phyloP scores from a whole-genome alignment of 2,888 invertebrate species.

The Eumacrocentrus americanus region DNA sequence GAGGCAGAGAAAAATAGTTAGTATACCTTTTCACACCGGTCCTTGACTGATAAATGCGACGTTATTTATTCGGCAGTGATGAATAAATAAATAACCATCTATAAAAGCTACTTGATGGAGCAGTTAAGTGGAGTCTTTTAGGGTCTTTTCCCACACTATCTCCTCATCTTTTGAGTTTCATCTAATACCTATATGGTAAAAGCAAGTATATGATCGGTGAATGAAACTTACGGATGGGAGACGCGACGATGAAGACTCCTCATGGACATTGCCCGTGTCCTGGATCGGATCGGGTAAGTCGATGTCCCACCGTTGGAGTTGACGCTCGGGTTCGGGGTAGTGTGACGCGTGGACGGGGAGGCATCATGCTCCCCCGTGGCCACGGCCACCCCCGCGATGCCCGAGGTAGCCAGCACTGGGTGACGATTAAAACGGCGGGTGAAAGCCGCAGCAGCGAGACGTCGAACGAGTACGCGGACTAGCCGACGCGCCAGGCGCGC shows the following conservation, averaged over 20 bases:
- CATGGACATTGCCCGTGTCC: slow-evolving; percentile 56
- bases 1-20: too few relatives aligned
- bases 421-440: slow-evolving; percentile 66
- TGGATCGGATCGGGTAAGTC: slow-evolving; percentile 43
- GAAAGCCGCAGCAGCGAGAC: slow-evolving; percentile 64
- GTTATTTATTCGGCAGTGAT: too few relatives aligned
- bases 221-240: slow-evolving; percentile 57
- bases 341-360: slow-evolving; percentile 45
- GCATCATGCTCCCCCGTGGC: slow-evolving; percentile 45
- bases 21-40: too few relatives aligned
- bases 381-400: slow-evolving; percentile 43
- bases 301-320: slow-evolving; percentile 34
- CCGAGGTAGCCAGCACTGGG: slow-evolving; percentile 49
- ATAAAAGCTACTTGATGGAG: too few relatives aligned
- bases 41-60: too few relatives aligned
- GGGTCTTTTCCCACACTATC: too few relatives aligned
- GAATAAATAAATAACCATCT: too few relatives aligned
- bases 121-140: too few relatives aligned
- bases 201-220: too few relatives aligned
- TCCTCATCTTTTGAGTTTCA: too few relatives aligned
- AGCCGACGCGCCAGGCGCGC: slow-evolving; percentile 68
- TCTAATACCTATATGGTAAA: too few relatives aligned
- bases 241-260: slow-evolving; percentile 58
- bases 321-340: slow-evolving; percentile 39
- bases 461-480: slow-evolving; percentile 57